Conservation (phyloP, 2,888 invertebrate genomes). For the Stenurella melanura region DNA sequence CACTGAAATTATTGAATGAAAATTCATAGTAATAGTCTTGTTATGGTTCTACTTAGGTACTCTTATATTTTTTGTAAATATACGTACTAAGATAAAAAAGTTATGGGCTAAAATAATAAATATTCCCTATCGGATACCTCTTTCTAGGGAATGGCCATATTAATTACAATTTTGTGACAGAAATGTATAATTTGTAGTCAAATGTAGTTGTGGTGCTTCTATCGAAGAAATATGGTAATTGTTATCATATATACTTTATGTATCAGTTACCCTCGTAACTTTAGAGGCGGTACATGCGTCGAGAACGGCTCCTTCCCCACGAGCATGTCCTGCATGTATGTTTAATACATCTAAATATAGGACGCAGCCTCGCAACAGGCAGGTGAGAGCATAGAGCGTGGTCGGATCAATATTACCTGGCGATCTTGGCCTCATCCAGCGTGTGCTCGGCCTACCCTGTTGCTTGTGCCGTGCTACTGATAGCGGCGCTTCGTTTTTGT, state of each 20-base stretch:
- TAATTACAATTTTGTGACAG: too few relatives aligned
- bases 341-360: constrained; percentile 37
- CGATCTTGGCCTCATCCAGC: constrained; percentile 21
- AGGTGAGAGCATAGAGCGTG: constrained; percentile 35
- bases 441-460: constrained; percentile 21
- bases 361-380: constrained; percentile 32
- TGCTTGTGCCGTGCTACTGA: constrained; percentile 18
- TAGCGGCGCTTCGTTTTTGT: constrained; percentile 28
- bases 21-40: too few relatives aligned
- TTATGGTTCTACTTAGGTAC: too few relatives aligned
- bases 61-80: too few relatives aligned
- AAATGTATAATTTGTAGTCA: too few relatives aligned
- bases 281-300: neutral
- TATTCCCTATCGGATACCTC: too few relatives aligned
- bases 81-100: too few relatives aligned
- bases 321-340: constrained; percentile 32
- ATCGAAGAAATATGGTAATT: neutral
- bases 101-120: too few relatives aligned
- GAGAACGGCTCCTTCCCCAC: constrained; percentile 12
- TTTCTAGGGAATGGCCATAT: too few relatives aligned
- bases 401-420: constrained; percentile 42
- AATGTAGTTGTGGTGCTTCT: too few relatives aligned
- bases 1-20: too few relatives aligned
- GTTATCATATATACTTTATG: neutral
- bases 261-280: neutral